These are phyloP conservation scores for Cephalophus harveyi DNA, from an alignment of 2,113 vertebrate species.

Conservation along the genomic window DNA sequence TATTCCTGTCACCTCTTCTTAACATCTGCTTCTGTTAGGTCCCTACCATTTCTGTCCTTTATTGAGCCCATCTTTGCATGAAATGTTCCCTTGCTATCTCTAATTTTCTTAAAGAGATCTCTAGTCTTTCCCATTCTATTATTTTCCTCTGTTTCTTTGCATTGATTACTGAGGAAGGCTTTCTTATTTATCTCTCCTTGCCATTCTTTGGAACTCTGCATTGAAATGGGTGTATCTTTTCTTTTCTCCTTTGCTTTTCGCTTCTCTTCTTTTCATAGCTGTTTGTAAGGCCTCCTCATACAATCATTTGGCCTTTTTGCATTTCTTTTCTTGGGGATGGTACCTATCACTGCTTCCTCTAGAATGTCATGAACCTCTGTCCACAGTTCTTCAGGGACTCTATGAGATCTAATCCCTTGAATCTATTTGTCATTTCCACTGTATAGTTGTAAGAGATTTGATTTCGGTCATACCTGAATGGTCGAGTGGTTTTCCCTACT, in stretches of 20 bases:
- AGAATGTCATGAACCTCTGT: rapidly evolving
- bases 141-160: background rate
- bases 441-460: background rate
- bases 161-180: background rate
- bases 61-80: background rate
- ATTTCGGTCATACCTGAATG: background rate
- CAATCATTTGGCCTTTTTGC: background rate
- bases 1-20: background rate
- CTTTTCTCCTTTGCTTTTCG: too few species aligned
- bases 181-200: background rate
- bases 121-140: background rate
- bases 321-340: background rate
- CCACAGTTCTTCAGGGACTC: background rate
- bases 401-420: background rate
- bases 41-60: background rate
- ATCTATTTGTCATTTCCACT: background rate
- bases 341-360: background rate
- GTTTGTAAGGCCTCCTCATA: background rate
- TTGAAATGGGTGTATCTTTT: background rate
- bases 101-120: background rate
- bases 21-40: background rate
- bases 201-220: background rate
- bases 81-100: background rate
- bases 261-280: background rate
- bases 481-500: background rate